These are phyloP conservation scores for Bombus cullumanus DNA, from an alignment of 1,140 invertebrate genomes.

Conservation along the genomic window DNA sequence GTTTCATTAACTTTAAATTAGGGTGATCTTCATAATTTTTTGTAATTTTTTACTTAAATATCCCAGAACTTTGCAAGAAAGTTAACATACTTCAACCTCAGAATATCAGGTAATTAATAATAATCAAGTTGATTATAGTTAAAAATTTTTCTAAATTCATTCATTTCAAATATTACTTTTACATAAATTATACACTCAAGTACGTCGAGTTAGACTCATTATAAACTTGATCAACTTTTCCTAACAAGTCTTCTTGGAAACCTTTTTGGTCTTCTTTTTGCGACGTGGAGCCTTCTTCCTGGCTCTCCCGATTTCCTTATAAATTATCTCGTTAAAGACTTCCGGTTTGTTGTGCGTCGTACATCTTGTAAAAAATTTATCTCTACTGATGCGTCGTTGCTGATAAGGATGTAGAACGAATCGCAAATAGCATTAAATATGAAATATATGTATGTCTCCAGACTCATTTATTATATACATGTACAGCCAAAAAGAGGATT, in stretches of 20 bases:
- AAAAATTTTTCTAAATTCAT: neutral
- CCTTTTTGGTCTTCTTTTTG: too few species aligned
- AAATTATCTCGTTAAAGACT: conserved; percentile 18
- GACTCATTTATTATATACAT: neutral
- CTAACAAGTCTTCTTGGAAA: neutral
- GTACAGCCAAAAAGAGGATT: neutral
- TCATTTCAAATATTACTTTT: neutral
- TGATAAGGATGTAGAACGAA: neutral
- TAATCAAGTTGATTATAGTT: neutral
- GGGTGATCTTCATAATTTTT: too few species aligned
- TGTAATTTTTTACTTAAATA: too few species aligned
- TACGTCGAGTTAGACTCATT: neutral
- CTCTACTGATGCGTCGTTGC: neutral
- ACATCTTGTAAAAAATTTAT: neutral
- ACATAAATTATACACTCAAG: neutral
- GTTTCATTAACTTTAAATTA: too few species aligned
- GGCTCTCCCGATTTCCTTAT: neutral
- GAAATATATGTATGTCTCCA: neutral
- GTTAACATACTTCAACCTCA: too few species aligned
- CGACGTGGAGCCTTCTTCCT: neutral
- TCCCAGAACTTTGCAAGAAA: too few species aligned
- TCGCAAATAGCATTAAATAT: neutral
- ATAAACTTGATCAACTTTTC: conserved; percentile 9
- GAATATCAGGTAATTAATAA: neutral
- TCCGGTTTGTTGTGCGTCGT: neutral